Percentiles rank a stretch among this genome's conserved stretches.
Evolutionary conservation across 2,113 vertebrate species (phyloP).

Genomic region (Odocoileus virginianus): DNA sequence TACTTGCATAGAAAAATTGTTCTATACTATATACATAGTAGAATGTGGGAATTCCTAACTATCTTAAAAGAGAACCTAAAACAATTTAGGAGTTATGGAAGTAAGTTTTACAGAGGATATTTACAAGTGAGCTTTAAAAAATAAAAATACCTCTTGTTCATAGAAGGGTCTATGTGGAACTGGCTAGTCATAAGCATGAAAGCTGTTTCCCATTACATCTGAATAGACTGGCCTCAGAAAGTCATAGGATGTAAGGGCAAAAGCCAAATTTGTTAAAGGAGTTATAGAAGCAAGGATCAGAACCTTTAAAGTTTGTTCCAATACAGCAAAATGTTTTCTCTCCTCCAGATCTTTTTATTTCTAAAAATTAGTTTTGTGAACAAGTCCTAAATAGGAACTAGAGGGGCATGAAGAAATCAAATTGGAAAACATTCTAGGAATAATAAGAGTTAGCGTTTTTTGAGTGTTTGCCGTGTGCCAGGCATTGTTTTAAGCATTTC

Average conservation of each 20-base stretch:
- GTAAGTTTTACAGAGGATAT: not conserved
- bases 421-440: not conserved
- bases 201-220: not conserved
- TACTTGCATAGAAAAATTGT: not conserved
- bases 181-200: slow-evolving; percentile 9
- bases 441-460: not conserved
- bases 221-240: not conserved
- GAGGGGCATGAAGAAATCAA: not conserved
- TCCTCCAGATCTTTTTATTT: not conserved
- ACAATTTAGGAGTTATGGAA: slow-evolving; percentile 1
- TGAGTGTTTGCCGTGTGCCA: not conserved
- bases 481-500: not conserved
- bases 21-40: not conserved
- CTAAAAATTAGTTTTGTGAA: slow-evolving; percentile 2
- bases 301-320: slow-evolving; percentile 1
- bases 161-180: not conserved
- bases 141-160: slow-evolving; percentile 18
- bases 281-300: not conserved
- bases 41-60: not conserved
- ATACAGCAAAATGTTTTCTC: not conserved
- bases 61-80: slow-evolving; percentile 16
- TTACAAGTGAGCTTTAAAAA: slow-evolving; percentile 31
- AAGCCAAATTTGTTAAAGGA: not conserved
- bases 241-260: not conserved
- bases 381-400: not conserved